A percentile compares a stretch with the other conserved stretches of the same genome.
phyloP scores from a whole-genome alignment of 2,113 vertebrate species.

The Elachura formosa region DNA sequence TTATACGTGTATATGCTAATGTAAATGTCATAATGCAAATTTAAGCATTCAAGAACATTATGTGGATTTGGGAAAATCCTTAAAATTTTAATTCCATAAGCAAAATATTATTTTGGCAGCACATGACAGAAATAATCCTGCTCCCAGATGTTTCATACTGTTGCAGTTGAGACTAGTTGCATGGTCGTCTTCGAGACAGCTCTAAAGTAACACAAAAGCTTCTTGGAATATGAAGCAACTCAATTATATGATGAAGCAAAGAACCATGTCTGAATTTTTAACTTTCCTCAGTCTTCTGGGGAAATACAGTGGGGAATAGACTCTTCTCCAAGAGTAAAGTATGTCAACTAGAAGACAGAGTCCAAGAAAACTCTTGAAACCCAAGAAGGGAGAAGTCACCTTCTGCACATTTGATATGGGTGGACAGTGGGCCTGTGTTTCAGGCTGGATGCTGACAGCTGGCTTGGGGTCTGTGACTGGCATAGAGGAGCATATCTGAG shows the following conservation, averaged over 20 bases:
- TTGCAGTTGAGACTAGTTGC: conserved; percentile 2
- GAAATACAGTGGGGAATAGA: neutral
- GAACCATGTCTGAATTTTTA: neutral
- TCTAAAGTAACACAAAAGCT: conserved; percentile 7
- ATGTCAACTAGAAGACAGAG: neutral
- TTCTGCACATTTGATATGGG: neutral
- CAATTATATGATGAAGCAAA: neutral
- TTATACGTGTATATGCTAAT: conserved; percentile 31
- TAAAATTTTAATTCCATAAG: conserved; percentile 57
- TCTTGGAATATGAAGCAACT: neutral
- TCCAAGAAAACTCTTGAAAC: neutral
- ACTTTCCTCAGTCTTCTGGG: neutral
- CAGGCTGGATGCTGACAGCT: neutral
- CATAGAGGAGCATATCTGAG: neutral
- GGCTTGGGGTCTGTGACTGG: neutral
- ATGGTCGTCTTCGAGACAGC: neutral
- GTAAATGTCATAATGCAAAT: conserved; percentile 32
- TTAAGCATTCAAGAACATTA: conserved; percentile 19
- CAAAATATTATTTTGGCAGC: conserved; percentile 55
- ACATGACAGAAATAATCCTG: conserved; percentile 53
- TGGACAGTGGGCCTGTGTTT: too few species aligned
- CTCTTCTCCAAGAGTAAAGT: neutral
- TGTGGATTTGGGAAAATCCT: conserved; percentile 54
- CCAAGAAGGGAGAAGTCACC: neutral
- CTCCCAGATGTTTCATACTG: conserved; percentile 33